Percentiles rank a stretch among this genome's conserved stretches.
Evolutionary conservation across 2,113 vertebrate species (phyloP).

Genomic region (Mustelus asterias): DNA sequence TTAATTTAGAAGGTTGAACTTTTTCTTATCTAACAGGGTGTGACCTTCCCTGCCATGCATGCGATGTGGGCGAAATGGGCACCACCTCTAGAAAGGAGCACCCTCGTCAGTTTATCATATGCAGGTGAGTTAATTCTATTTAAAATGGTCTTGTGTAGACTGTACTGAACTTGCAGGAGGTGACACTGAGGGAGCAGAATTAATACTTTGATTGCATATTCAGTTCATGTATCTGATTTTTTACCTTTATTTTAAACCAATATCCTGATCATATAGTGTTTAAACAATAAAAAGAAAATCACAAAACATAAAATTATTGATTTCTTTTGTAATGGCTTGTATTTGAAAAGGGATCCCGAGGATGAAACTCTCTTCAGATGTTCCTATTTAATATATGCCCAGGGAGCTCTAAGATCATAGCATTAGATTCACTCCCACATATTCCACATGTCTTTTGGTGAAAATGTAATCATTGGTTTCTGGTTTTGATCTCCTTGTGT

Average conservation of each 20-base stretch:
- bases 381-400: neutral
- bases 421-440: neutral
- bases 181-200: neutral
- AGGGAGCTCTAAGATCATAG: too few relatives aligned
- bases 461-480: neutral
- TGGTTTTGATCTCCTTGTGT: neutral
- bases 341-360: neutral
- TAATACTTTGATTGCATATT: neutral
- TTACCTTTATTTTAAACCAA: neutral
- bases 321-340: neutral
- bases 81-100: slow-evolving; percentile 89
- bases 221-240: too few relatives aligned
- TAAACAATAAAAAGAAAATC: neutral
- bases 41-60: slow-evolving; percentile 94
- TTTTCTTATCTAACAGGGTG: slow-evolving; percentile 63
- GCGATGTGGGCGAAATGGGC: slow-evolving; percentile 96
- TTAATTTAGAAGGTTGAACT: neutral
- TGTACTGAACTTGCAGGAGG: neutral
- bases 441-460: neutral
- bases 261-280: neutral
- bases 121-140: slow-evolving; percentile 64
- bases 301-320: neutral
- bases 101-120: slow-evolving; percentile 88
- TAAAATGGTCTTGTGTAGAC: neutral
- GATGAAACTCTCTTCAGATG: neutral